These are phyloP conservation scores for Bilobella aurantiaca DNA, from an alignment of 1,140 invertebrate genomes.

Conservation along the genomic window DNA sequence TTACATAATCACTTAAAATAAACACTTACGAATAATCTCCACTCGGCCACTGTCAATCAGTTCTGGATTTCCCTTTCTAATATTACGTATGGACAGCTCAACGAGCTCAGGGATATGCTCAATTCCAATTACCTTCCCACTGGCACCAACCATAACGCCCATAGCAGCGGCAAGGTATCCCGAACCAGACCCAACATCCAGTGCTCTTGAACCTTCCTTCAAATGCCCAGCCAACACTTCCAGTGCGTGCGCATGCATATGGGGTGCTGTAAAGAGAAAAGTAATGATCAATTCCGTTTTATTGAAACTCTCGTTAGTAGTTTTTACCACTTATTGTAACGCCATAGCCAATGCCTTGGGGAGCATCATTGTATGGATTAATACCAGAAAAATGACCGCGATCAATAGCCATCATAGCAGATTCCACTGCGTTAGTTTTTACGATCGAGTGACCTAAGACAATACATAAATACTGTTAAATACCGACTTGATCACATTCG, in stretches of 20 bases:
- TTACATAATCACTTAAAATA: conserved; percentile 2
- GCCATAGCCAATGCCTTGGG: conserved; percentile 75
- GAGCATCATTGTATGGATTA: conserved; percentile 66
- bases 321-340: conserved; percentile 75
- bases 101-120: conserved; percentile 54
- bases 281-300: neutral
- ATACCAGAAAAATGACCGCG: conserved; percentile 62
- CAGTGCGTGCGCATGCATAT: conserved; percentile 81
- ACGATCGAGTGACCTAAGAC: conserved; percentile 75
- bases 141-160: conserved; percentile 51
- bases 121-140: conserved; percentile 50
- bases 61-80: conserved; percentile 44
- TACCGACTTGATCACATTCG: neutral
- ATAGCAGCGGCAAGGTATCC: conserved; percentile 56
- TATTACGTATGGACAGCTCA: conserved; percentile 45
- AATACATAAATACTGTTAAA: conserved; percentile 24
- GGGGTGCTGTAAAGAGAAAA: conserved; percentile 10
- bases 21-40: conserved; percentile 39
- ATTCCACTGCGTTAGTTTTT: conserved; percentile 61
- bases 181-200: conserved; percentile 67
- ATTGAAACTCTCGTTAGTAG: conserved; percentile 56
- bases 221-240: conserved; percentile 77
- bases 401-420: conserved; percentile 76
- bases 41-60: conserved; percentile 40
- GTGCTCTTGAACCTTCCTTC: conserved; percentile 60